Evolutionary conservation across 2,888 invertebrate species (phyloP).

Genomic region (Hirtodrosophila trivittata): DNA sequence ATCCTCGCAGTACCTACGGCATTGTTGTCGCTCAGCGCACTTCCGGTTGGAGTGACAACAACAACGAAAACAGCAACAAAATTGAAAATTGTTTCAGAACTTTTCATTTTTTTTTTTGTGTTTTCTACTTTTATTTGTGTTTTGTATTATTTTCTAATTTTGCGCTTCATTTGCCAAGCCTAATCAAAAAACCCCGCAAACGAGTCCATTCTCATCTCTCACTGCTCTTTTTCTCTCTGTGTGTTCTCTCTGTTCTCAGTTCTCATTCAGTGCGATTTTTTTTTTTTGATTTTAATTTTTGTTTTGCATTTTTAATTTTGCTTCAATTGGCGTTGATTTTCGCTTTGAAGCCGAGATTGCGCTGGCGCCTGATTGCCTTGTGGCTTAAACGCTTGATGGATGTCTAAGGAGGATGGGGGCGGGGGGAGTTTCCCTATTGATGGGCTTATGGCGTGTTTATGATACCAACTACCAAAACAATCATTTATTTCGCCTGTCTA

Average conservation of each 20-base stretch:
- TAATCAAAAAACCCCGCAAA: slow-evolving; percentile 34
- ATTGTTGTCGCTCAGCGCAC: slow-evolving; percentile 61
- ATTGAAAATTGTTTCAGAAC: slow-evolving; percentile 39
- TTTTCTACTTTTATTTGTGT: slow-evolving; percentile 21
- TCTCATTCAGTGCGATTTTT: slow-evolving; percentile 12
- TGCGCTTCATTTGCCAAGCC: slow-evolving; percentile 61
- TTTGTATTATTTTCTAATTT: slow-evolving; percentile 66
- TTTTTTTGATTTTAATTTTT: slow-evolving; percentile 17
- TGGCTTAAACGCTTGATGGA: slow-evolving; percentile 3
- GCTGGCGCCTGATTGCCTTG: slow-evolving; percentile 53
- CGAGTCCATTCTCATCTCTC: slow-evolving; percentile 18
- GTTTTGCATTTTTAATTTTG: slow-evolving; percentile 66
- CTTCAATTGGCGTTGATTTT: slow-evolving; percentile 65
- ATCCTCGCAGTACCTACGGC: slow-evolving; percentile 51
- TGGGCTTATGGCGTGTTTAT: slow-evolving; percentile 68
- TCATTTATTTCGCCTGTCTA: slow-evolving; percentile 27
- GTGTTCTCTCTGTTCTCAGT: slow-evolving; percentile 6
- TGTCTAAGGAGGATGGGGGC: not conserved
- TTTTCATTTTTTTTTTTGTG: slow-evolving; percentile 27
- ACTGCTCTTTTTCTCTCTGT: not conserved
- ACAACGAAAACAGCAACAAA: slow-evolving; percentile 28
- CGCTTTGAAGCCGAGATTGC: slow-evolving; percentile 36
- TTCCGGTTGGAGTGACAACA: slow-evolving; percentile 65
- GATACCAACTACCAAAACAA: slow-evolving; percentile 34
- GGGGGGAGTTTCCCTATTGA: slow-evolving; percentile 39